Evolutionary conservation across 2,888 invertebrate species (phyloP).

Genomic region (Tetropium fuscum): DNA sequence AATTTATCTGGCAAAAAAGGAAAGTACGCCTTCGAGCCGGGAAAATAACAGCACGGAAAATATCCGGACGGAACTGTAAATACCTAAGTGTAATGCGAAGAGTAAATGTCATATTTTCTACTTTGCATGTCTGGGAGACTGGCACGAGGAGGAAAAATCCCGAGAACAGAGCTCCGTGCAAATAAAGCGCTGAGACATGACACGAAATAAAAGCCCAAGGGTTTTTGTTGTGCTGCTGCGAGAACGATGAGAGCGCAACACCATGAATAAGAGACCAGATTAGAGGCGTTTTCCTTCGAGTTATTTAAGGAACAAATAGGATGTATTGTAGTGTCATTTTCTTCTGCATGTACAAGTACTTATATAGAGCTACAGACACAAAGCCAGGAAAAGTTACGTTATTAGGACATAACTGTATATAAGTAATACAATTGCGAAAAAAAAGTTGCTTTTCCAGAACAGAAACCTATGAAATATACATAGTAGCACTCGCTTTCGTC

Average conservation of each 20-base stretch:
- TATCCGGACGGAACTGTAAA: slow-evolving; percentile 30
- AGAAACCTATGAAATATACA: no score
- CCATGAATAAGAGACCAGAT: slow-evolving; percentile 45
- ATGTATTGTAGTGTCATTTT: slow-evolving; percentile 24
- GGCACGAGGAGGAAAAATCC: slow-evolving; percentile 43
- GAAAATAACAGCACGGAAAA: slow-evolving; percentile 8
- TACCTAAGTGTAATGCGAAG: slow-evolving; percentile 44
- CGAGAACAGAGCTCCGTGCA: slow-evolving; percentile 35
- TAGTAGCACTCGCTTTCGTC: no score
- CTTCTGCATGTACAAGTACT: not conserved
- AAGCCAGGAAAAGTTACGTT: no score
- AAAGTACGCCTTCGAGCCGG: not conserved
- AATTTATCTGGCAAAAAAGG: not conserved
- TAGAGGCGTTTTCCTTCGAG: slow-evolving; percentile 31
- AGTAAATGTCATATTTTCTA: slow-evolving; percentile 53
- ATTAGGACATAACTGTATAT: no score
- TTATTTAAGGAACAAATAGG: slow-evolving; percentile 36
- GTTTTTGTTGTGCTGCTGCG: slow-evolving; percentile 32
- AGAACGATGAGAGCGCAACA: slow-evolving; percentile 32
- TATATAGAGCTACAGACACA: no score
- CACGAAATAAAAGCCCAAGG: slow-evolving; percentile 42
- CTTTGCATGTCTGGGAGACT: slow-evolving; percentile 48
- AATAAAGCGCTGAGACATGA: slow-evolving; percentile 45
- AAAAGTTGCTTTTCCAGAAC: no score
- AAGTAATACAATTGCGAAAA: no score